Evolutionary conservation across 2,113 vertebrate genomes (phyloP).

Genomic region (Eurypyga helias): DNA sequence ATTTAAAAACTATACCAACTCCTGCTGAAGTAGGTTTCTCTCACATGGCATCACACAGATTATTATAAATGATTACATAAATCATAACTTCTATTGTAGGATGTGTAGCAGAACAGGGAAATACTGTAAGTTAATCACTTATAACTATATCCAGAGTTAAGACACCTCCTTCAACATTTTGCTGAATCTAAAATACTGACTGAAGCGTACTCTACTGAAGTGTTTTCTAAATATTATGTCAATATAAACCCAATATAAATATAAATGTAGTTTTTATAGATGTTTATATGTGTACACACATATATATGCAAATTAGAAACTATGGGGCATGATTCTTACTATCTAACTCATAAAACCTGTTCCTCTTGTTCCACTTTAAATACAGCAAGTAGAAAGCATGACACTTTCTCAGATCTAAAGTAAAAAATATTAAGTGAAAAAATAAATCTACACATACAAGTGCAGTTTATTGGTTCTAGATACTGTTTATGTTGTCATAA

Average conservation of each 20-base stretch:
- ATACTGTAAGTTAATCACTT: neutral
- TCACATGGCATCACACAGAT: neutral
- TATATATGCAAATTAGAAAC: neutral
- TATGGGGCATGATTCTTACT: neutral
- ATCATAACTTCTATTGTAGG: neutral
- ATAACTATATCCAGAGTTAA: neutral
- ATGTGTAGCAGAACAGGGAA: neutral
- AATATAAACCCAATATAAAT: neutral
- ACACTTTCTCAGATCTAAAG: neutral
- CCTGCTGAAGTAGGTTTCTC: neutral
- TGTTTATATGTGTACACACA: neutral
- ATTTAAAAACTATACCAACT: neutral
- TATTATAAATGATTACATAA: neutral
- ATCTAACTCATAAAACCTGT: neutral
- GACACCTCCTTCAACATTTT: neutral
- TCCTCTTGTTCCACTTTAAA: neutral
- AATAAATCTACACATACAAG: neutral
- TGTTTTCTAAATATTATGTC: neutral
- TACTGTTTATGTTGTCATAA: neutral
- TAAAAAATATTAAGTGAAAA: neutral
- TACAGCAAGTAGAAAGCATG: neutral
- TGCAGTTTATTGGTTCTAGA: neutral
- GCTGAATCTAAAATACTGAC: neutral
- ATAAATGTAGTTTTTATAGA: fast-evolving
- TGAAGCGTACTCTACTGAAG: no score